phyloP scores from a whole-genome alignment of 2,797 vertebrate species.

The Sciurus carolinensis region DNA sequence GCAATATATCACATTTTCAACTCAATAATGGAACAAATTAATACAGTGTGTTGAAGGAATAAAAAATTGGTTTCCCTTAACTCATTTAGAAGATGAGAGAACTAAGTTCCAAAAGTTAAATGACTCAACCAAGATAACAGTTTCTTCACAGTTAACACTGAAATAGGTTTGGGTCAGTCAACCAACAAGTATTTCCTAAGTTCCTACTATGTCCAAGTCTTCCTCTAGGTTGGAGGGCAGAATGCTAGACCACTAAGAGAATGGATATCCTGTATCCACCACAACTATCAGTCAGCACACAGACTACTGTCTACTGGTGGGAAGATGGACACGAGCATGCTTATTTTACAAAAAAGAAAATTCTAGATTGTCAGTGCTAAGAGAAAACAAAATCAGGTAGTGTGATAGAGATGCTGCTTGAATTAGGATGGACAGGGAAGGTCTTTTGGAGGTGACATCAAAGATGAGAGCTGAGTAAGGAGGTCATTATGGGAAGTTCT shows the following conservation, averaged over 20 bases:
- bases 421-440: neutral
- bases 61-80: neutral
- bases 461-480: neutral
- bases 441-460: neutral
- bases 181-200: neutral
- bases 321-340: neutral
- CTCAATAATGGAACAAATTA: neutral
- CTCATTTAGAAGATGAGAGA: conserved; percentile 36
- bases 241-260: neutral
- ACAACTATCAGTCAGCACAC: neutral
- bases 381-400: neutral
- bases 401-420: neutral
- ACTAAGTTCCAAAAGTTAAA: conserved; percentile 16
- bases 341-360: neutral
- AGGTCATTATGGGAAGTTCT: neutral
- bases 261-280: no score
- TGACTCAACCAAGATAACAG: neutral
- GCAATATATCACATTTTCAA: neutral
- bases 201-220: neutral
- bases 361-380: neutral
- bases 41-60: neutral
- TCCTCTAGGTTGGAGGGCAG: neutral
- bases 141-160: neutral
- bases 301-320: neutral
- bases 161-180: neutral